Base-by-base conservation (phyloP, 2,888 invertebrate species). In the Melanostoma mellinum region DNA sequence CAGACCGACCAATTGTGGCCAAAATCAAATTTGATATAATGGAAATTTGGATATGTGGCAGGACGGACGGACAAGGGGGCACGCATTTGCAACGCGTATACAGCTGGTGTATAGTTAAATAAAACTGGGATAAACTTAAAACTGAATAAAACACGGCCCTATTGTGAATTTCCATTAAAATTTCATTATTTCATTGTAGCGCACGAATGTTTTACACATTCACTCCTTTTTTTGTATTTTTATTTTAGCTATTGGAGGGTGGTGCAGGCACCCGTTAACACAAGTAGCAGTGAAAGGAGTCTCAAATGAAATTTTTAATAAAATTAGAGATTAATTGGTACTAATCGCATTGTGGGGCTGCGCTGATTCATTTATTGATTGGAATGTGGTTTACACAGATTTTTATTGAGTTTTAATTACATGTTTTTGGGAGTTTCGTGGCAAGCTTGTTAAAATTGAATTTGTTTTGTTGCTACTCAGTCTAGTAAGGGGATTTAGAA, bases 261-360 rank as follows among this genome's bases (percentile, higher is more conserved):
- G 20, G 20, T 20, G 20, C 20, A 20, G 20, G 20, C 20, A 20
- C 20, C 20, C 20, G 10, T 33, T 20, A 40, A 20, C 20, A 20
- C 20, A 20, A 20, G 20, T 20, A 20, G 1, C 20, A 20, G 60
- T 30, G 33, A 61, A 60, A 69, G 60, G 46, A 36, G 44, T 42
- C 42, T 56, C 33, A 63, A 68, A 82, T 82, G 73, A 50, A 77
- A 82, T 77, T 77, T 74, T 77, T 82, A 82, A 82, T 82, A 78
- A 73, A 82, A 82, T 82, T 82, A 74, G 82, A 73, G 78, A 82
- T 82, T 78, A 82, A 82, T 82, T 82, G 77, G 82, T 69, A 63
- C 82, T 82, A 82, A 82, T 82, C 82, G 63, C 40, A 36, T 69
- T 82, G 78, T 69, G 82, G 77, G 9, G 36, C 40, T 46, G 56